These are phyloP conservation scores for Gallirallus australis DNA, from an alignment of 2,797 vertebrate species.

Conservation along the genomic window DNA sequence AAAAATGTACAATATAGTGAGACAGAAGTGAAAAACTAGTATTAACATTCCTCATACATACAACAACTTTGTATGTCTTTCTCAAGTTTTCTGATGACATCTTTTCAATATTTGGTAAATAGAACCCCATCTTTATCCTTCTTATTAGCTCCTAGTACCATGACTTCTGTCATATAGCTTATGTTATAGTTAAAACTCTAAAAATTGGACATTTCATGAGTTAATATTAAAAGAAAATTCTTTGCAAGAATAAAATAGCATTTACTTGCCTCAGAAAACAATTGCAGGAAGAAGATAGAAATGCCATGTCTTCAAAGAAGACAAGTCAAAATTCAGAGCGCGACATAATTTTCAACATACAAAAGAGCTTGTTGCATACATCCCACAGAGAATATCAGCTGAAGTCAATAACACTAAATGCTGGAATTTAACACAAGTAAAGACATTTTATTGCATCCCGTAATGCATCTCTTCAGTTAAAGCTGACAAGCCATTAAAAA, in stretches of 20 bases:
- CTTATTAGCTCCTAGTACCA: not conserved
- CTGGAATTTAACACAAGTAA: not conserved
- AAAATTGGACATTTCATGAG: not conserved
- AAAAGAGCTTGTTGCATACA: not conserved
- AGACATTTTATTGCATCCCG: not conserved
- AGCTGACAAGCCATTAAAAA: not conserved
- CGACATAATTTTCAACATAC: not conserved
- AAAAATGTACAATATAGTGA: not conserved
- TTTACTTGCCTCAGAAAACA: not conserved
- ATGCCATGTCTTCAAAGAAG: not conserved
- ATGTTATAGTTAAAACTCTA: not conserved
- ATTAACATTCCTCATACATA: not conserved
- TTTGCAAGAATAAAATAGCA: not conserved
- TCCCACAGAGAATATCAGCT: not conserved
- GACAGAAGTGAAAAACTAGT: not conserved
- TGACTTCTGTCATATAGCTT: not conserved
- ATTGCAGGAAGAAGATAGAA: not conserved
- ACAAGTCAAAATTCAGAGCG: not conserved
- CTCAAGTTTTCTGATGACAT: not conserved
- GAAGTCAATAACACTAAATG: conserved; percentile 32
- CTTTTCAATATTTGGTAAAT: not conserved
- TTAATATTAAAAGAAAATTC: not conserved
- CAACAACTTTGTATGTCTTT: not conserved
- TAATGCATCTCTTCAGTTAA: not conserved
- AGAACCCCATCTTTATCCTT: not conserved